Evolutionary conservation across 23 tunicate species (phyloP).

Genomic region (Oikopleura albicans): DNA sequence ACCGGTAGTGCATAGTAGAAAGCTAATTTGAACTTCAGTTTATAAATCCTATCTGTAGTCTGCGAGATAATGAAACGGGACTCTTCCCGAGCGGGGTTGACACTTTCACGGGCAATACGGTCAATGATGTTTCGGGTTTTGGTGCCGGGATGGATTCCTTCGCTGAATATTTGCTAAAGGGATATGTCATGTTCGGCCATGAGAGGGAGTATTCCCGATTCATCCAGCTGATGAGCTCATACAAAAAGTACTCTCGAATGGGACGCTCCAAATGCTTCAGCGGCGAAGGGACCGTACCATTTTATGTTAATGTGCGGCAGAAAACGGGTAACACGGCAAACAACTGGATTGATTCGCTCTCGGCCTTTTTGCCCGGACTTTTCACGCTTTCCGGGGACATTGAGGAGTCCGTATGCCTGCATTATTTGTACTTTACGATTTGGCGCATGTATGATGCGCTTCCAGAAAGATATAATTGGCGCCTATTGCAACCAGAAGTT

Average conservation of each 20-base stretch:
- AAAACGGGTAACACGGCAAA: conserved; percentile 52
- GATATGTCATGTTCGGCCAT: not conserved
- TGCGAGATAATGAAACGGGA: not conserved
- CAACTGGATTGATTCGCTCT: conserved; percentile 82
- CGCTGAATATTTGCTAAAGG: conserved; percentile 73
- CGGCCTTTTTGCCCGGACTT: conserved; percentile 73
- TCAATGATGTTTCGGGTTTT: conserved; percentile 48
- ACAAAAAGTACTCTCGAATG: not conserved
- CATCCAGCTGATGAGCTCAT: not conserved
- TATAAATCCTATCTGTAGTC: too few relatives aligned
- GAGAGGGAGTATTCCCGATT: not conserved
- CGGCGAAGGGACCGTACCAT: conserved; percentile 61
- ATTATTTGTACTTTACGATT: conserved; percentile 70
- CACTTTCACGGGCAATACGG: conserved; percentile 52
- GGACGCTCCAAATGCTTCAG: conserved; percentile 59
- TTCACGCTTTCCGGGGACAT: conserved; percentile 71
- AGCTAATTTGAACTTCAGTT: not conserved
- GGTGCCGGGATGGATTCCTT: conserved; percentile 92
- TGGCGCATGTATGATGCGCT: conserved; percentile 79
- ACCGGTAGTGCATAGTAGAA: too few relatives aligned
- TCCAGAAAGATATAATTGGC: conserved; percentile 74
- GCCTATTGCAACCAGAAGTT: conserved; percentile 40
- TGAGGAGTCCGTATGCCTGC: conserved; percentile 84
- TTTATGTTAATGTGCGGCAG: conserved; percentile 64
- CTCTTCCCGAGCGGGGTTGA: conserved; percentile 28